These are phyloP conservation scores for Spermophilus dauricus DNA, from an alignment of 2,113 vertebrate genomes.

Conservation along the genomic window DNA sequence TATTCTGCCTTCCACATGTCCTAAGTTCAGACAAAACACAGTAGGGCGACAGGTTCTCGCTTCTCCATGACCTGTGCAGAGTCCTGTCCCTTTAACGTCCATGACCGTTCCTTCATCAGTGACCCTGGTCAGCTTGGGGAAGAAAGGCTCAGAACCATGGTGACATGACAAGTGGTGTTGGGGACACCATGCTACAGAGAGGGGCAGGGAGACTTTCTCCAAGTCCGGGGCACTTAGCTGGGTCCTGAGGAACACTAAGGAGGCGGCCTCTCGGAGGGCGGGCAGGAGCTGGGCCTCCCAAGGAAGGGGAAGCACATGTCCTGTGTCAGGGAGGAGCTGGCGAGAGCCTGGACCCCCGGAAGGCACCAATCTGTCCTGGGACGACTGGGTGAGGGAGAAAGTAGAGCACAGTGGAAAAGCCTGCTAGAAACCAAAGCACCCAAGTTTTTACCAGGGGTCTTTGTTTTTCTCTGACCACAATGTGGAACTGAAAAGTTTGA, in stretches of 20 bases:
- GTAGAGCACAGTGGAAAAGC: not conserved
- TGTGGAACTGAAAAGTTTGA: not conserved
- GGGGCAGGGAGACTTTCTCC: not conserved
- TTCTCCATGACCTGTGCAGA: too few species aligned
- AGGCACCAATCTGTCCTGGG: not conserved
- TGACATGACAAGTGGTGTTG: not conserved
- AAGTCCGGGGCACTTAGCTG: not conserved
- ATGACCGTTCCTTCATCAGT: fast-evolving
- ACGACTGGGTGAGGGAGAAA: not conserved
- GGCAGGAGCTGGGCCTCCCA: not conserved
- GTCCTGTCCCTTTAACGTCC: not conserved
- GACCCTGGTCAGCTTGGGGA: not conserved
- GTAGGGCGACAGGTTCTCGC: not conserved
- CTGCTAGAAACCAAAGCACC: not conserved
- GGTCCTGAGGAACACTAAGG: not conserved
- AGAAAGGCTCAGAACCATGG: not conserved
- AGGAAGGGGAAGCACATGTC: too few species aligned
- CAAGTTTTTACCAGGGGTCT: not conserved
- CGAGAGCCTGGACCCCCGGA: not conserved
- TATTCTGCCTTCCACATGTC: not conserved
- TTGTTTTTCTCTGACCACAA: not conserved
- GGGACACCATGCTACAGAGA: not conserved
- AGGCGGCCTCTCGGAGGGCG: not conserved
- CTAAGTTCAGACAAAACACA: not conserved
- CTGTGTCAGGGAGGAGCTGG: not conserved